Evolutionary conservation across 2,888 invertebrate genomes (phyloP).

Genomic region (Thereva unica): DNA sequence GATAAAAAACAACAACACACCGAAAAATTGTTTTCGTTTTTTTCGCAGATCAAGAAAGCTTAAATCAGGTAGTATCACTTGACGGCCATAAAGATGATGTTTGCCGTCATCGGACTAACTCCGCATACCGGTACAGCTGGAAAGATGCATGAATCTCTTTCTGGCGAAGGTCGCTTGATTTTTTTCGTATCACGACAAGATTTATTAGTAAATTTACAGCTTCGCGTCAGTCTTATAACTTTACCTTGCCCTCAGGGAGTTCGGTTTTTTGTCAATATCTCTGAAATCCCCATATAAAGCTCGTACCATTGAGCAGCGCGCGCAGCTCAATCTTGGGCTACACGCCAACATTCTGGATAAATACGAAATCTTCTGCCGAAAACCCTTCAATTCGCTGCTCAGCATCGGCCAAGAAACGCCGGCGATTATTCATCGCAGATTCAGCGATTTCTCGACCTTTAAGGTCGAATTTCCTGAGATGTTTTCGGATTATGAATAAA

Average conservation of each 20-base stretch:
- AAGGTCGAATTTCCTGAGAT: too few species aligned
- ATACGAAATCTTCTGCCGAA: too few species aligned
- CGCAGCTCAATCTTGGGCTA: too few species aligned
- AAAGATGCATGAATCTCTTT: constrained; percentile 28
- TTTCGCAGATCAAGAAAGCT: neutral
- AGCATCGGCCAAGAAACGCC: too few species aligned
- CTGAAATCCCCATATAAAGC: too few species aligned
- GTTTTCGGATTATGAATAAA: too few species aligned
- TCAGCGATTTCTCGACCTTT: too few species aligned
- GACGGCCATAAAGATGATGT: constrained; percentile 29
- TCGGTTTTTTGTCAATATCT: too few species aligned
- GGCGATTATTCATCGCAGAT: too few species aligned
- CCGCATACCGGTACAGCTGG: constrained; percentile 13
- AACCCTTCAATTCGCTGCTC: too few species aligned
- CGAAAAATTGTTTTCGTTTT: constrained; percentile 10
- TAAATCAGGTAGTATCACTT: constrained; percentile 32
- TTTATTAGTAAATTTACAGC: constrained; percentile 24
- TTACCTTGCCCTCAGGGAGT: constrained; percentile 17
- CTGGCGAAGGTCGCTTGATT: constrained; percentile 12
- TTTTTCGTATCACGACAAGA: neutral
- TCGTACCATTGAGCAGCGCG: too few species aligned
- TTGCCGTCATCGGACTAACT: constrained; percentile 23
- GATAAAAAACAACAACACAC: constrained; percentile 6
- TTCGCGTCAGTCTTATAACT: neutral
- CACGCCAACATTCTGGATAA: too few species aligned